Evolutionary conservation across 2,888 invertebrate genomes (phyloP).

Genomic region (Agapostemon virescens): DNA sequence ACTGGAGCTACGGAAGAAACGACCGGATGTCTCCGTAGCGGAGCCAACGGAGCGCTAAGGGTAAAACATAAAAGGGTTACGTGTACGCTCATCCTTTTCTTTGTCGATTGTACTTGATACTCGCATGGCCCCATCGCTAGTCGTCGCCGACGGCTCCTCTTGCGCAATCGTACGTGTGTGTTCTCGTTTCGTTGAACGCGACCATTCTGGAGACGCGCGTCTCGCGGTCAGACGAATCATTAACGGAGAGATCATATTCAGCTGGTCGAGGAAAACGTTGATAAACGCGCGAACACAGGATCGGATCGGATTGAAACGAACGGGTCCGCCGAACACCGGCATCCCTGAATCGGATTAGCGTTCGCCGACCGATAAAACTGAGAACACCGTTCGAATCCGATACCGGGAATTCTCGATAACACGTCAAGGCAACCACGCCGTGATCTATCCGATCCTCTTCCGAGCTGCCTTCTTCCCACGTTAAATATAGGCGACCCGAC

Average conservation of each 20-base stretch:
- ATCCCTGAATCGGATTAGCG: slow-evolving; percentile 16
- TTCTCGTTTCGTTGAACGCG: not conserved
- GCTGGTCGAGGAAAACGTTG: not conserved
- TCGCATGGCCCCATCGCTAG: not conserved
- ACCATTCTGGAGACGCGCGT: not conserved
- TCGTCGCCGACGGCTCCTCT: not conserved
- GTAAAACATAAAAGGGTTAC: too few species aligned
- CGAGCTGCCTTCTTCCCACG: slow-evolving; percentile 34
- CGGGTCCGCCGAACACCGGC: not conserved
- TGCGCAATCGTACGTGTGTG: not conserved
- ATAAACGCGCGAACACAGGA: not conserved
- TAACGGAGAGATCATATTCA: not conserved
- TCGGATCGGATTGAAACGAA: not conserved
- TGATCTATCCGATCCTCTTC: slow-evolving; percentile 43
- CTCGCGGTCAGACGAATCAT: not conserved
- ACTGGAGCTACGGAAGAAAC: too few species aligned
- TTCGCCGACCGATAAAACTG: slow-evolving; percentile 7
- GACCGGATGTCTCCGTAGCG: too few species aligned
- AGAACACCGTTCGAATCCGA: slow-evolving; percentile 30
- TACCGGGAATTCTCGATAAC: slow-evolving; percentile 38
- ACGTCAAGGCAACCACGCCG: slow-evolving; percentile 6
- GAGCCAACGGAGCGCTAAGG: too few species aligned
- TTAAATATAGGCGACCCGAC: slow-evolving; percentile 56
- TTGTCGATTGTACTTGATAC: too few species aligned
- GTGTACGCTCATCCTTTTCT: too few species aligned